Conservation (phyloP, 1,140 invertebrate species). For the Sitodiplosis mosellana region DNA sequence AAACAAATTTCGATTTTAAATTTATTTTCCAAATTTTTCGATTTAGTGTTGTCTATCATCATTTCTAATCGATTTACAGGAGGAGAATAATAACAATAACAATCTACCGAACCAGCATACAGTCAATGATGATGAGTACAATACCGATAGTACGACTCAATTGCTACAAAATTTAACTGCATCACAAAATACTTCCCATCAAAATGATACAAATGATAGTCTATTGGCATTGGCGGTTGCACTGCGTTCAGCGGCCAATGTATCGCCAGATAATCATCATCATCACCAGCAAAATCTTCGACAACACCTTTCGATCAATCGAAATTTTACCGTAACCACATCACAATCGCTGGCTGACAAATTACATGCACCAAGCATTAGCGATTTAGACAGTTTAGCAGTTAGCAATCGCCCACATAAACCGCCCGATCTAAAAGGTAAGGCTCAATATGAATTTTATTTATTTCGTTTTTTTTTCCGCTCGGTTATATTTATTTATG, state of each 20-base stretch:
- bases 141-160: neutral
- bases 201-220: neutral
- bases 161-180: neutral
- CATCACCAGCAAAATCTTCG: neutral
- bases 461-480: neutral
- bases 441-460: conserved; percentile 6
- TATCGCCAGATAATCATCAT: too few species aligned
- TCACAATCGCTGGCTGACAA: conserved; percentile 20
- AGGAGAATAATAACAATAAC: conserved; percentile 1
- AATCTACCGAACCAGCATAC: neutral
- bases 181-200: neutral
- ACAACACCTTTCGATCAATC: conserved; percentile 4
- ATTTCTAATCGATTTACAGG: neutral
- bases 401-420: conserved; percentile 15
- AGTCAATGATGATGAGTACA: neutral
- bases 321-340: conserved; percentile 20
- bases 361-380: conserved; percentile 12
- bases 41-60: neutral
- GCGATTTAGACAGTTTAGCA: conserved; percentile 13
- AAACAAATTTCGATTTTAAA: too few species aligned
- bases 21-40: too few species aligned
- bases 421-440: conserved; percentile 10
- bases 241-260: too few species aligned
- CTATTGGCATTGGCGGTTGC: neutral
- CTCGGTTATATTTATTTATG: neutral